Percentiles rank a stretch among this genome's conserved stretches.
phyloP scores from a whole-genome alignment of 92 coral and sea anemone species.

The Plumapathes pennacea region DNA sequence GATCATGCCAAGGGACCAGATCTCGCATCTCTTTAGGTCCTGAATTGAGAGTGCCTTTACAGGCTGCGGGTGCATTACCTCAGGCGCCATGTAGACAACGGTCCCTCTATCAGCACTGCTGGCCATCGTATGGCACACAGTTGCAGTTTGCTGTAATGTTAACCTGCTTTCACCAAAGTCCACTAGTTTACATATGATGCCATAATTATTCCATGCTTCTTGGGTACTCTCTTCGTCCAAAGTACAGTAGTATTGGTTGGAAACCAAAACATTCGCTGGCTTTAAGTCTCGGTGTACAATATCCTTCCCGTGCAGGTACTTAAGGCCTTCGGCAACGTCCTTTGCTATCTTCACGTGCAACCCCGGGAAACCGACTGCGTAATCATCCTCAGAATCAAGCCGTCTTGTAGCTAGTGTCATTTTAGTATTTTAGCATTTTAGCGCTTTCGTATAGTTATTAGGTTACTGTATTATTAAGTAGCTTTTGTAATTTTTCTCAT shows the following conservation, averaged over 20 bases:
- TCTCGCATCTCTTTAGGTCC: slow-evolving; percentile 29
- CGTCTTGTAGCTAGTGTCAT: too few species aligned
- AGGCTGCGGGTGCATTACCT: slow-evolving; percentile 13
- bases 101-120: slow-evolving; percentile 48
- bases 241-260: slow-evolving; percentile 31
- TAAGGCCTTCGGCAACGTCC: too few species aligned
- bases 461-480: too few species aligned
- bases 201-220: slow-evolving; percentile 37
- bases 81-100: slow-evolving; percentile 61
- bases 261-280: slow-evolving; percentile 20
- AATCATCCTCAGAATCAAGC: too few species aligned
- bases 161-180: slow-evolving; percentile 69
- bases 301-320: too few species aligned
- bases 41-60: slow-evolving; percentile 11
- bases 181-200: slow-evolving; percentile 54
- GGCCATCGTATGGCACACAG: slow-evolving; percentile 46
- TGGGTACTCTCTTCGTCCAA: slow-evolving; percentile 1
- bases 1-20: slow-evolving; percentile 54
- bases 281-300: too few species aligned
- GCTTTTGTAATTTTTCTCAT: too few species aligned
- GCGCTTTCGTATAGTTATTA: too few species aligned
- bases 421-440: too few species aligned
- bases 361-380: too few species aligned
- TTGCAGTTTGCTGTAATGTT: slow-evolving; percentile 34
- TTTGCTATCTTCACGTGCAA: too few species aligned